Percentiles rank a stretch among this genome's conserved stretches.
These are phyloP conservation scores for Margaritifera margaritifera DNA, from an alignment of 2,888 invertebrate species.

Conservation along the genomic window DNA sequence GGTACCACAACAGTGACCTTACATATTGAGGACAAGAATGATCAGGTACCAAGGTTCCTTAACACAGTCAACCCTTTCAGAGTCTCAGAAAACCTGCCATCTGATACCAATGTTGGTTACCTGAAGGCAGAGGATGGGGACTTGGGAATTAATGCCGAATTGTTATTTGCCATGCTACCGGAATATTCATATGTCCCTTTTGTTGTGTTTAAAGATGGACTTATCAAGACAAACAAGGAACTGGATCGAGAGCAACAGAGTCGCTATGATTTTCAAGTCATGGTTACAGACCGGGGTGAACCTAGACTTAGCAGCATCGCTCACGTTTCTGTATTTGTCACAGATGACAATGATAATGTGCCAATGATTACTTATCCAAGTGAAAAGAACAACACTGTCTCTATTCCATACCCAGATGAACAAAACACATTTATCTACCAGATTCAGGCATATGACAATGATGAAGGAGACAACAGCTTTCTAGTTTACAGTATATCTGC, in stretches of 20 bases:
- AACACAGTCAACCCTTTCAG: constrained; percentile 29
- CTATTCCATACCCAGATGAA: constrained; percentile 27
- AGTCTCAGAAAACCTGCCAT: constrained; percentile 35
- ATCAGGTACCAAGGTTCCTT: constrained; percentile 37
- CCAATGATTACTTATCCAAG: constrained; percentile 60
- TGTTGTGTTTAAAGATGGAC: constrained; percentile 43
- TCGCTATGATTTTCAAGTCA: constrained; percentile 41
- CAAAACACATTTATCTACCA: constrained; percentile 24
- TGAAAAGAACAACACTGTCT: constrained; percentile 39
- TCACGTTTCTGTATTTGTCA: constrained; percentile 41
- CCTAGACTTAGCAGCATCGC: constrained; percentile 37
- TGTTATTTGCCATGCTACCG: constrained; percentile 31
- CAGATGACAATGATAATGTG: constrained; percentile 56
- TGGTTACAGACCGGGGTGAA: constrained; percentile 49
- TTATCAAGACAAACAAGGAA: constrained; percentile 39
- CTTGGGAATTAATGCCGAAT: constrained; percentile 46
- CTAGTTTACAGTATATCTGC: constrained; percentile 30
- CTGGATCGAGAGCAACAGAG: constrained; percentile 50
- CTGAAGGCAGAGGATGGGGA: constrained; percentile 44
- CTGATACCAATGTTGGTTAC: constrained; percentile 31
- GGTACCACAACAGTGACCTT: constrained; percentile 45
- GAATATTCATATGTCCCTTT: constrained; percentile 40
- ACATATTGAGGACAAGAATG: constrained; percentile 38
- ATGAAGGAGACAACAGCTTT: constrained; percentile 39
- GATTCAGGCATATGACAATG: constrained; percentile 41